phyloP scores from a whole-genome alignment of 2,797 vertebrate genomes.

The Acomys russatus region DNA sequence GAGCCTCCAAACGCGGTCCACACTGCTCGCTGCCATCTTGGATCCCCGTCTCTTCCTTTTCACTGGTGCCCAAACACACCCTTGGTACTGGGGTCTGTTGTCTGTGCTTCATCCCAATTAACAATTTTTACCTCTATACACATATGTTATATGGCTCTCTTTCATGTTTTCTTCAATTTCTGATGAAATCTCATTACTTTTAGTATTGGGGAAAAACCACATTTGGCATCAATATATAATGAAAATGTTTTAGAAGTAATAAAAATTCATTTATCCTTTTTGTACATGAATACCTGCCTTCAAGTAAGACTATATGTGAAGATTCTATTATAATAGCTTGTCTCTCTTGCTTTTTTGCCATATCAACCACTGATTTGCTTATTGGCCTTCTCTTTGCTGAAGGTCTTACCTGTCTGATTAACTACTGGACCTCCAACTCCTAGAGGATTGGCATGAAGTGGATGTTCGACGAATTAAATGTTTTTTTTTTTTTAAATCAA shows the following conservation, averaged over 20 bases:
- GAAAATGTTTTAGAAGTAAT: not conserved
- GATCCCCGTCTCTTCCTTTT: not conserved
- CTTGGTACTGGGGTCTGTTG: not conserved
- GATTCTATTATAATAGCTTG: not conserved
- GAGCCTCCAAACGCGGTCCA: too few relatives aligned
- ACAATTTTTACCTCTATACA: not conserved
- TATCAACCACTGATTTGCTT: not conserved
- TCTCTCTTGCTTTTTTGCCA: not conserved
- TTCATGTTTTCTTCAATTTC: not conserved
- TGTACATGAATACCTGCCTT: not conserved
- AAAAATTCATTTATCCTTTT: not conserved
- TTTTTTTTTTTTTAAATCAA: not conserved
- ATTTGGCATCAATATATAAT: not conserved
- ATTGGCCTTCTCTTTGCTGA: not conserved
- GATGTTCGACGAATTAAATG: not conserved
- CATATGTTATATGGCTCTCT: not conserved
- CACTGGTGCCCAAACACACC: not conserved
- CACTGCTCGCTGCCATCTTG: too few relatives aligned
- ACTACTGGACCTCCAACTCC: not conserved
- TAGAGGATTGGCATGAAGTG: not conserved
- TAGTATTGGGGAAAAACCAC: not conserved
- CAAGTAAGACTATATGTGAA: not conserved
- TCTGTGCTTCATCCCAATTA: not conserved
- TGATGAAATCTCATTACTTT: not conserved
- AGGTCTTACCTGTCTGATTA: not conserved